phyloP scores from a whole-genome alignment of 1,140 invertebrate species.

The Chrysomallon squamiferum region DNA sequence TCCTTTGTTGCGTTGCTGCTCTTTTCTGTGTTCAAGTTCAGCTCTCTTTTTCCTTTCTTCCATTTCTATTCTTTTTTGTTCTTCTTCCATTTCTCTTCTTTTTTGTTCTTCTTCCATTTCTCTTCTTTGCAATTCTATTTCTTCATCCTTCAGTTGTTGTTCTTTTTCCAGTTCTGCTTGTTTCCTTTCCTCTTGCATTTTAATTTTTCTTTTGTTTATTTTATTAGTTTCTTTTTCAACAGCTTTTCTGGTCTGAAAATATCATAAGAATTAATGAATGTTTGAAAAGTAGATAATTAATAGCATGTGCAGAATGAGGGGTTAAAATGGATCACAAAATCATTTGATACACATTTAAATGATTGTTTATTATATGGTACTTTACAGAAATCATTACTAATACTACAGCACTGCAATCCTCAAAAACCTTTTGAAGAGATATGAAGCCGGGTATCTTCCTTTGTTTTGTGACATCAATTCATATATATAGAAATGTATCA shows the following conservation, averaged over 20 bases:
- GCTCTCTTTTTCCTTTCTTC: constrained; percentile 21
- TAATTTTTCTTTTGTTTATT: constrained; percentile 17
- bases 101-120: constrained; percentile 20
- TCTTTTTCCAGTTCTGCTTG: constrained; percentile 17
- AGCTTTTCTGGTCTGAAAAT: constrained; percentile 25
- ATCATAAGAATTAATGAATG: too few relatives aligned
- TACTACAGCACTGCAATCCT: too few relatives aligned
- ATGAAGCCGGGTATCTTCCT: too few relatives aligned
- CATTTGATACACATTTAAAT: too few relatives aligned
- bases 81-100: constrained; percentile 12
- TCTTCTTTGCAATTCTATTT: constrained; percentile 23
- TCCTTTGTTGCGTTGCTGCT: background rate
- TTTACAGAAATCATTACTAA: too few relatives aligned
- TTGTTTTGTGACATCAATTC: too few relatives aligned
- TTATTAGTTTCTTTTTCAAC: constrained; percentile 24
- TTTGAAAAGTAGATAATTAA: too few relatives aligned
- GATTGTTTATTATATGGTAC: too few relatives aligned
- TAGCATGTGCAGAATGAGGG: too few relatives aligned
- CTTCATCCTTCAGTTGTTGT: constrained; percentile 15
- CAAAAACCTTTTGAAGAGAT: too few relatives aligned
- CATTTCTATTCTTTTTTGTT: constrained; percentile 15
- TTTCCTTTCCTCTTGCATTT: constrained; percentile 8
- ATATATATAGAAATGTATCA: too few relatives aligned
- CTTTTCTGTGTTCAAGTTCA: background rate
- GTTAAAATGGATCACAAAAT: too few relatives aligned